Evolutionary conservation across 2,113 vertebrate species (phyloP).

Genomic region (Pterocles orientalis): DNA sequence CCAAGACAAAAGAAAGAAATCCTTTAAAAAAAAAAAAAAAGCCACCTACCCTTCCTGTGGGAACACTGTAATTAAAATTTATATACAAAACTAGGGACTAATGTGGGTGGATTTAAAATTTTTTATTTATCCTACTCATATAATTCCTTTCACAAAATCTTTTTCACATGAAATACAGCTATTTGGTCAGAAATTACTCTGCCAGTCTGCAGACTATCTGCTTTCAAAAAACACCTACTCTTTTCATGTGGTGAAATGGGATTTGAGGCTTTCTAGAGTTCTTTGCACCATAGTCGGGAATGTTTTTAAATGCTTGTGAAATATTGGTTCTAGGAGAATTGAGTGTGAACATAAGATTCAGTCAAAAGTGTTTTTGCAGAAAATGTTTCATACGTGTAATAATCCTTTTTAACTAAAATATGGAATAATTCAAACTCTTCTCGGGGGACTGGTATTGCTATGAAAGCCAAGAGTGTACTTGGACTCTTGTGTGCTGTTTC

Average conservation of each 20-base stretch:
- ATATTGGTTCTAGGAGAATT: neutral
- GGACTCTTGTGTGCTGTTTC: neutral
- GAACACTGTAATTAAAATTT: neutral
- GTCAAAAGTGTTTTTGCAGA: neutral
- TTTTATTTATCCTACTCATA: neutral
- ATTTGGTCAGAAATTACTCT: neutral
- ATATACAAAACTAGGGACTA: neutral
- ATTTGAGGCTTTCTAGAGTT: neutral
- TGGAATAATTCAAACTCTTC: conserved; percentile 18
- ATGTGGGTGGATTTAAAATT: neutral
- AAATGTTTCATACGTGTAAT: conserved; percentile 22
- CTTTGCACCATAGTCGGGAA: neutral
- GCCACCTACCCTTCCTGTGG: neutral
- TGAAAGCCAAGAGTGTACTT: neutral
- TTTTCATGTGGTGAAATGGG: neutral
- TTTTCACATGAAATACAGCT: neutral
- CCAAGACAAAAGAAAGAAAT: neutral
- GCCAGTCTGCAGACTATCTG: neutral
- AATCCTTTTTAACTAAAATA: conserved; percentile 17
- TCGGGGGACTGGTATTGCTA: neutral
- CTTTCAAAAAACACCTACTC: neutral
- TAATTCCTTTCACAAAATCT: neutral
- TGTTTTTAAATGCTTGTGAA: conserved; percentile 12
- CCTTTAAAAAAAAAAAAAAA: neutral
- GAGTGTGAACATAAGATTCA: conserved; percentile 13